Conservation (phyloP, 35 echinoderm and acorn worm species). For the Diadema setosum region DNA sequence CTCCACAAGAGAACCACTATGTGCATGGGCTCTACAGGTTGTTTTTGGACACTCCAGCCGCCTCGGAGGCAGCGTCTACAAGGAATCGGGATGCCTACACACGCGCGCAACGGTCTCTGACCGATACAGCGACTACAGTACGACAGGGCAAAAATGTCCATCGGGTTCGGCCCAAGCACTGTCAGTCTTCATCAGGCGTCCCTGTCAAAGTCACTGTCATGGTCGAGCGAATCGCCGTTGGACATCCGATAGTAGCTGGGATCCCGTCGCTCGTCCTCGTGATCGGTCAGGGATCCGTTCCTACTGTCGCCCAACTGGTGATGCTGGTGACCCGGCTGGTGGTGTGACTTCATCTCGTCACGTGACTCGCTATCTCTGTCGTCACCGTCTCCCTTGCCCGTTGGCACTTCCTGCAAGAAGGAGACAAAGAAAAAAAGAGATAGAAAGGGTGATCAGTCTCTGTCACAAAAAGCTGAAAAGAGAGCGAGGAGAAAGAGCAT, state of each 20-base stretch:
- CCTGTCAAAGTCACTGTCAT: neutral
- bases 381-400: slow-evolving; percentile 47
- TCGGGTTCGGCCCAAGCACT: too few species aligned
- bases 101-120: too few species aligned
- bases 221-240: neutral
- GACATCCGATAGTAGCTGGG: neutral
- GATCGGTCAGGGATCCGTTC: neutral
- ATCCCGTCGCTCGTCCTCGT: neutral
- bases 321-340: neutral
- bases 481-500: too few species aligned
- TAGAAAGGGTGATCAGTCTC: too few species aligned
- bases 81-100: too few species aligned
- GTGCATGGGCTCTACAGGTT: too few species aligned
- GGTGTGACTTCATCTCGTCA: slow-evolving; percentile 11
- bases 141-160: too few species aligned
- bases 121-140: too few species aligned
- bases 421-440: neutral
- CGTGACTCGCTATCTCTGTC: neutral
- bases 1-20: too few species aligned
- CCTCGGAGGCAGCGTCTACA: too few species aligned
- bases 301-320: neutral
- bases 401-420: slow-evolving; percentile 31
- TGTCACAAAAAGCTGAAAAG: too few species aligned
- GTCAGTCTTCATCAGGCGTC: neutral
- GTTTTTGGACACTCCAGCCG: too few species aligned